Evolutionary conservation across 2,797 vertebrate species (phyloP).

Genomic region (Poecilia velifera): DNA sequence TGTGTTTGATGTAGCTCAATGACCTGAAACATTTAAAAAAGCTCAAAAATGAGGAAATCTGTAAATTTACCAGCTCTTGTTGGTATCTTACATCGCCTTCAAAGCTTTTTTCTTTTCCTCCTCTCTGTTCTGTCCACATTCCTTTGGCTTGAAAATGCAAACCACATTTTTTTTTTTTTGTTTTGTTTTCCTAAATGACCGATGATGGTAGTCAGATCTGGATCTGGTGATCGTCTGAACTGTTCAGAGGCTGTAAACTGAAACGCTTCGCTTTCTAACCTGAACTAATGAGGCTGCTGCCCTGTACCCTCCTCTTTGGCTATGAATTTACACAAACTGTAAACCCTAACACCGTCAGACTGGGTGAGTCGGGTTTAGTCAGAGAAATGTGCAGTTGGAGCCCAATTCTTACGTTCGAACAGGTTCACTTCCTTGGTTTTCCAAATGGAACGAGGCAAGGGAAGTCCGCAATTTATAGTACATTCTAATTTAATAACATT

Average conservation of each 20-base stretch:
- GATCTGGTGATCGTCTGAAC: background rate
- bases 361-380: background rate
- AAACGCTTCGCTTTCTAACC: background rate
- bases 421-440: background rate
- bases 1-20: background rate
- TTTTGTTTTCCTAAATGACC: background rate
- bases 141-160: background rate
- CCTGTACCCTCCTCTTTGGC: too few species aligned
- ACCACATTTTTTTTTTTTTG: background rate
- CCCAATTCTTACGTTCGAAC: background rate
- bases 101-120: background rate
- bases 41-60: background rate
- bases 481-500: background rate
- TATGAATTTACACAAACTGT: background rate
- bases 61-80: background rate
- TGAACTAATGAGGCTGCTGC: background rate
- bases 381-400: background rate
- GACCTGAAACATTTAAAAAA: background rate
- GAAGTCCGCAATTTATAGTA: background rate
- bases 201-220: background rate
- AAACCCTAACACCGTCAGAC: background rate
- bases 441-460: background rate
- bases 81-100: background rate
- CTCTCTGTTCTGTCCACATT: background rate
- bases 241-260: background rate